These are phyloP conservation scores for Lampropteryx suffumata DNA, from an alignment of 2,888 invertebrate species.

Conservation along the genomic window DNA sequence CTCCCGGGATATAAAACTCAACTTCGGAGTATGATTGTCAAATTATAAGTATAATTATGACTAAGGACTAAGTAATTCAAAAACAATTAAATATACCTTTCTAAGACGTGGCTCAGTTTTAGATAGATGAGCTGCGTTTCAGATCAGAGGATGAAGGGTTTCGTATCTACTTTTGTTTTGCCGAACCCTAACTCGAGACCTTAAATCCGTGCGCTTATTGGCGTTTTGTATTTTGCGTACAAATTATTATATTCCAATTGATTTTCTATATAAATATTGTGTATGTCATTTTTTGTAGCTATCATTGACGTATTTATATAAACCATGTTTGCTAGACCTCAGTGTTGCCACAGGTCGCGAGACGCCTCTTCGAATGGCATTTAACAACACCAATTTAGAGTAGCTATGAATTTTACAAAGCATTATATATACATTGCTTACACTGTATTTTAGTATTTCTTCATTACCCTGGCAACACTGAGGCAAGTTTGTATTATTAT, in stretches of 20 bases:
- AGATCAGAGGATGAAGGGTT: constrained; percentile 9
- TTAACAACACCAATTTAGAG: constrained; percentile 34
- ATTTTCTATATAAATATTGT: constrained; percentile 37
- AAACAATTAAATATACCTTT: background rate
- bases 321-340: constrained; percentile 45
- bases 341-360: constrained; percentile 44
- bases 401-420: constrained; percentile 21
- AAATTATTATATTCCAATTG: constrained; percentile 51
- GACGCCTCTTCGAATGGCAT: constrained; percentile 37
- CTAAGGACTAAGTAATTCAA: background rate
- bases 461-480: constrained; percentile 55
- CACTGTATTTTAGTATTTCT: constrained; percentile 16
- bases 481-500: constrained; percentile 42
- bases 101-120: constrained; percentile 1
- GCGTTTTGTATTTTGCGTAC: constrained; percentile 31
- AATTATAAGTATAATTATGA: constrained; percentile 26
- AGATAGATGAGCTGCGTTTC: constrained; percentile 6
- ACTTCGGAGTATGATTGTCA: constrained; percentile 25
- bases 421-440: constrained; percentile 27
- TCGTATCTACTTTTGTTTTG: constrained; percentile 12
- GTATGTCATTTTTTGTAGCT: constrained; percentile 30
- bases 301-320: constrained; percentile 53
- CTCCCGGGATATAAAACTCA: background rate
- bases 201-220: constrained; percentile 32
- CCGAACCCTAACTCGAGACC: constrained; percentile 7